A percentile compares a stretch with the other conserved stretches of the same genome.
Evolutionary conservation across 2,113 vertebrate genomes (phyloP).

Genomic region (Catharus fuscescens): DNA sequence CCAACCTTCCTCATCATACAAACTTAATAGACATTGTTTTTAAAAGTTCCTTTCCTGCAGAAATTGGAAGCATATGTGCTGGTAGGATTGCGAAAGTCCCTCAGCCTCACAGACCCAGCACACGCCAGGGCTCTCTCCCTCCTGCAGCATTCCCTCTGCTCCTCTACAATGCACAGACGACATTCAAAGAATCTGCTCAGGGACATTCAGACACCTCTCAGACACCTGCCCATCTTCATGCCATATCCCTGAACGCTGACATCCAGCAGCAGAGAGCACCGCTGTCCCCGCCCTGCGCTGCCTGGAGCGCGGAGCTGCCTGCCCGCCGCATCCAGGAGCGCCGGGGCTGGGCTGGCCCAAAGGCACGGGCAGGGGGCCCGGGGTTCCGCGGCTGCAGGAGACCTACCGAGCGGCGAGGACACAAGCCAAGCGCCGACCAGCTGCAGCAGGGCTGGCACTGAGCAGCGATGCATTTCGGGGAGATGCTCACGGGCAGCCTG

Average conservation of each 20-base stretch:
- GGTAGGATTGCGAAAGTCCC: neutral
- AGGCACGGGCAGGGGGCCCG: accelerated
- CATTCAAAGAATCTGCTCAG: accelerated
- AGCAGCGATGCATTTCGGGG: neutral
- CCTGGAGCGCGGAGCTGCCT: accelerated
- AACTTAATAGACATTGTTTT: neutral
- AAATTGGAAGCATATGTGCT: neutral
- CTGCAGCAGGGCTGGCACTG: neutral
- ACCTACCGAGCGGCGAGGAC: accelerated
- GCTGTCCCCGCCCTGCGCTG: neutral
- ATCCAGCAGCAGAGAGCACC: accelerated
- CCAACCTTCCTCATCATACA: neutral
- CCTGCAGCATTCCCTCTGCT: neutral
- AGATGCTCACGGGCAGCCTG: neutral
- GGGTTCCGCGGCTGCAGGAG: accelerated
- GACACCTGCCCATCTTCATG: accelerated
- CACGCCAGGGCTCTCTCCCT: neutral
- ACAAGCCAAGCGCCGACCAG: neutral
- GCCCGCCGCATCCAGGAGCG: accelerated
- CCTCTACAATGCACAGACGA: neutral
- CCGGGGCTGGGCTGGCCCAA: too few relatives aligned
- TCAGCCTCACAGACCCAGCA: neutral
- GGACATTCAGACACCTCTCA: neutral
- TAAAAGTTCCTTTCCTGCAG: neutral
- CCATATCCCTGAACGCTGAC: accelerated